Evolutionary conservation across 1,140 invertebrate species (phyloP).

Genomic region (Zaprionus nigranus): DNA sequence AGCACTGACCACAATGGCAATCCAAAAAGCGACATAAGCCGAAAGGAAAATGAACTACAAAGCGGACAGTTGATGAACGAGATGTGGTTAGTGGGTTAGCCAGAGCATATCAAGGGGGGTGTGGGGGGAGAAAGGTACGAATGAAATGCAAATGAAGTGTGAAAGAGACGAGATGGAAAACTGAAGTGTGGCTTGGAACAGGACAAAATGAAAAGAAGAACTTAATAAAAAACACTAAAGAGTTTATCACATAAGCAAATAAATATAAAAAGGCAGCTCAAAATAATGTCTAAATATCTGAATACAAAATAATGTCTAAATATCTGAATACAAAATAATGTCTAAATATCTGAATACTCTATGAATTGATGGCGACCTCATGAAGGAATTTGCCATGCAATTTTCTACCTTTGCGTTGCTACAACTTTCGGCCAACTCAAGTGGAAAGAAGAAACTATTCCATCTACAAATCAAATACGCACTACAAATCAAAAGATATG

Average conservation of each 20-base stretch:
- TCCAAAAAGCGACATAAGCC: constrained; percentile 33
- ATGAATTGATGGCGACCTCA: background rate
- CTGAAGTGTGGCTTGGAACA: background rate
- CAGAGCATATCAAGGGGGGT: background rate
- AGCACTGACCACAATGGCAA: constrained; percentile 10
- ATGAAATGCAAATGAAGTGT: constrained; percentile 10
- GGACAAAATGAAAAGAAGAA: background rate
- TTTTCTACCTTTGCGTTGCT: background rate
- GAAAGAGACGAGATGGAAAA: background rate
- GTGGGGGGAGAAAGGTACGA: background rate
- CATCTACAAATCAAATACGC: background rate
- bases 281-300: background rate
- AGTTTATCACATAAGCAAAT: background rate
- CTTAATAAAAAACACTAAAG: background rate
- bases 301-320: background rate
- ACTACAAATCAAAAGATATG: constrained; percentile 35
- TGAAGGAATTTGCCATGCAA: background rate
- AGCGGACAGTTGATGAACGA: constrained; percentile 41
- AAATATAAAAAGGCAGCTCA: background rate
- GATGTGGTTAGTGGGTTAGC: constrained; percentile 40
- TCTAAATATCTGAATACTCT: background rate
- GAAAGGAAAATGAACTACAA: constrained; percentile 46
- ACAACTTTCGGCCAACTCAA: background rate
- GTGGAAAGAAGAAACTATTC: background rate
- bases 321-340: background rate